These are phyloP conservation scores for Drosophila asahinai DNA, from an alignment of 1,140 invertebrate genomes.

Conservation along the genomic window DNA sequence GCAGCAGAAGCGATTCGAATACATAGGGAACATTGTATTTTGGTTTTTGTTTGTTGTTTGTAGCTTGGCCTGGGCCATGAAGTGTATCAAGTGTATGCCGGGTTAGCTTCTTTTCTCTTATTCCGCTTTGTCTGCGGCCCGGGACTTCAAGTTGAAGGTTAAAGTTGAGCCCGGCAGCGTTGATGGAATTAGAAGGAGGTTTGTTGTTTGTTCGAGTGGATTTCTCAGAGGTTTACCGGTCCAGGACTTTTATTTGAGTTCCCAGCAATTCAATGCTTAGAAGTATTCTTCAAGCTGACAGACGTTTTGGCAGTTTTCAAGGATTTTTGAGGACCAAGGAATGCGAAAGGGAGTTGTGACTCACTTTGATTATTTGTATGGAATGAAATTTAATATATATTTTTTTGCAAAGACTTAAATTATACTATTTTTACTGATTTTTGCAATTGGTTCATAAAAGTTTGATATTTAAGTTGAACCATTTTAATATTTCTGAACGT, in stretches of 20 bases:
- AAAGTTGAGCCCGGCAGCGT: constrained; percentile 58
- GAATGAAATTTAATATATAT: neutral
- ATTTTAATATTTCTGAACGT: too few relatives aligned
- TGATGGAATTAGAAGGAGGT: constrained; percentile 49
- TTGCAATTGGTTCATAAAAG: too few relatives aligned
- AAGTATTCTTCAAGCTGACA: constrained; percentile 39
- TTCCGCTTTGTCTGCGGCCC: constrained; percentile 28
- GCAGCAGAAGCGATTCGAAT: constrained; percentile 25
- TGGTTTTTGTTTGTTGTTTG: constrained; percentile 54
- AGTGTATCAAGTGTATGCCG: constrained; percentile 76
- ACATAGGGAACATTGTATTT: constrained; percentile 51
- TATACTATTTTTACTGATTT: too few relatives aligned
- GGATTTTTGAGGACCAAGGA: neutral
- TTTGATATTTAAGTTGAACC: too few relatives aligned
- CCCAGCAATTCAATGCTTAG: constrained; percentile 5
- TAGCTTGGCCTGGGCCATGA: constrained; percentile 30
- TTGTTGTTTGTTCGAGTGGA: constrained; percentile 28
- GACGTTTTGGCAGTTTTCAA: constrained; percentile 39
- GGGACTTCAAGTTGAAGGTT: constrained; percentile 72
- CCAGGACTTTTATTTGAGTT: constrained; percentile 19
- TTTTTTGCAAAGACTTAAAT: too few relatives aligned
- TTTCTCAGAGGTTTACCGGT: constrained; percentile 31
- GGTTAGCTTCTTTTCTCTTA: constrained; percentile 38
- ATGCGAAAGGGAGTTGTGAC: neutral
- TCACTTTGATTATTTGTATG: too few relatives aligned